Evolutionary conservation across 1,140 invertebrate species (phyloP).

Genomic region (Wiebesia pumilae): DNA sequence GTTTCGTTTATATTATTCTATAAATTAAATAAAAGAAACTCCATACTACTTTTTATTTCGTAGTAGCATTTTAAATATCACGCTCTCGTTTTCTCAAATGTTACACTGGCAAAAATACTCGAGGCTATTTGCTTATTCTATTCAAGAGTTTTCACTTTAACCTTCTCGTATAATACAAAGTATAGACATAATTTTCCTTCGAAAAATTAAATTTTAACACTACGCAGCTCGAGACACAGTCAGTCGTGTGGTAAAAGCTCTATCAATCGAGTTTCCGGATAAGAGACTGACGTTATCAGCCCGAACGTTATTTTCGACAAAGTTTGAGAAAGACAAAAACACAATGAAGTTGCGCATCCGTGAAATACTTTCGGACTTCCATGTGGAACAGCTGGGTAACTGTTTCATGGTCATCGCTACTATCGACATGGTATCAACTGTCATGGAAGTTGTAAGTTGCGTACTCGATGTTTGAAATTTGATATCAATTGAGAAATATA

Average conservation of each 20-base stretch:
- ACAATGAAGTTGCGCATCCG: conserved; percentile 67
- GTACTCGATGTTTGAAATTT: neutral
- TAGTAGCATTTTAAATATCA: no score
- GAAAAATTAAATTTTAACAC: neutral
- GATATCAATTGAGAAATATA: no score
- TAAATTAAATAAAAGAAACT: no score
- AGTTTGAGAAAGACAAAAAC: conserved; percentile 66
- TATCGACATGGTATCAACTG: conserved; percentile 71
- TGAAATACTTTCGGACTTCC: conserved; percentile 75
- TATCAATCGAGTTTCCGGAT: conserved; percentile 73
- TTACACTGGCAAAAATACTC: no score
- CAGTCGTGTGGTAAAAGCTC: conserved; percentile 76
- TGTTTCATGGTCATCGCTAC: conserved; percentile 69
- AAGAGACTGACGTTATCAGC: conserved; percentile 72
- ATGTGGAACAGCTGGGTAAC: conserved; percentile 66
- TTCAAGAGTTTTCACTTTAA: no score
- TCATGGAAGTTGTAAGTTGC: conserved; percentile 78
- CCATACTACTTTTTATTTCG: no score
- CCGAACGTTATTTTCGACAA: conserved; percentile 76
- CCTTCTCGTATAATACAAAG: no score
- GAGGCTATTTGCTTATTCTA: no score
- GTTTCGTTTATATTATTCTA: no score
- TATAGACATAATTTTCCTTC: neutral
- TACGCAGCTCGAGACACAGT: conserved; percentile 78
- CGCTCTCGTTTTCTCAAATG: no score